Percentiles rank a stretch among this genome's conserved stretches.
These are phyloP conservation scores for Drosophila insularis DNA, from an alignment of 1,140 invertebrate species.

Conservation along the genomic window DNA sequence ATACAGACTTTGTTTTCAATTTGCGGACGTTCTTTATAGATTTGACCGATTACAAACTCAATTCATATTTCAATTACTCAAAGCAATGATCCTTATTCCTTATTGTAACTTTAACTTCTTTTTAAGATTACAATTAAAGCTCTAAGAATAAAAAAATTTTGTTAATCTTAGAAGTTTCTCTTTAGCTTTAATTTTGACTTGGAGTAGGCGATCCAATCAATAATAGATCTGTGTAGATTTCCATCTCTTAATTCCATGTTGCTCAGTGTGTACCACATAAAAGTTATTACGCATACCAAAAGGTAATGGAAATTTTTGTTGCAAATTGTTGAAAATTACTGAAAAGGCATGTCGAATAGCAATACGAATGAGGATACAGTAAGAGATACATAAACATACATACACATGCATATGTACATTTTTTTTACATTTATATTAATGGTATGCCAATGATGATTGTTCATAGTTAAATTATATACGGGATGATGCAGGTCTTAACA, in stretches of 20 bases:
- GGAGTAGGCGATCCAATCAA: too few species aligned
- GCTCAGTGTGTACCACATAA: slow-evolving; percentile 26
- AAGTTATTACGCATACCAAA: slow-evolving; percentile 60
- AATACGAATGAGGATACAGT: background rate
- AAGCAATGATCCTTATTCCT: too few species aligned
- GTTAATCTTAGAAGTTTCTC: too few species aligned
- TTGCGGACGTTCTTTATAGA: too few species aligned
- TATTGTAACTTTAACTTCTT: too few species aligned
- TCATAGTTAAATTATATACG: slow-evolving; percentile 39
- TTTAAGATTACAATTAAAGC: too few species aligned
- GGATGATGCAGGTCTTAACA: slow-evolving; percentile 50
- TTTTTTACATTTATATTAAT: slow-evolving; percentile 17
- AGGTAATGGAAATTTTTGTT: slow-evolving; percentile 46
- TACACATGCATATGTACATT: slow-evolving; percentile 1
- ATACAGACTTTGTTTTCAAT: too few species aligned
- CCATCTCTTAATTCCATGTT: background rate
- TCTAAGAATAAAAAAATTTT: too few species aligned
- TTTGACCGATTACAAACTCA: too few species aligned
- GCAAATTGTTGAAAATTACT: slow-evolving; percentile 61
- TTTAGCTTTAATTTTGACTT: too few species aligned
- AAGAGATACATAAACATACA: background rate
- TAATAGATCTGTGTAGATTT: background rate
- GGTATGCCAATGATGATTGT: slow-evolving; percentile 45
- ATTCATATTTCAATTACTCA: too few species aligned
- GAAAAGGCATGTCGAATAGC: slow-evolving; percentile 13